phyloP scores from a whole-genome alignment of 2,113 vertebrate species.

The Pedetes capensis region DNA sequence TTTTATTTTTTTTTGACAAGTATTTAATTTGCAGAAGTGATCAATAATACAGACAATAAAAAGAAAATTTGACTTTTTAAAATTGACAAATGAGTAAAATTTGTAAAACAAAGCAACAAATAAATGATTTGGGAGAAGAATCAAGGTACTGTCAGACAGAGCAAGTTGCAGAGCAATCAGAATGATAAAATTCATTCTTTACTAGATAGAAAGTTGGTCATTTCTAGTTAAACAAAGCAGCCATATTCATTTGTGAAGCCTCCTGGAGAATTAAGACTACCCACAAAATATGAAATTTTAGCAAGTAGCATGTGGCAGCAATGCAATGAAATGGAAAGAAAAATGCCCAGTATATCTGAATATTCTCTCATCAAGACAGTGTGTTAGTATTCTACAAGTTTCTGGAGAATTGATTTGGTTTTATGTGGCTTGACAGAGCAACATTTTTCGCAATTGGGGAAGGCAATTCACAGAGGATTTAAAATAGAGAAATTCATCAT shows the following conservation, averaged over 20 bases:
- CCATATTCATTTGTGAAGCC: constrained; percentile 17
- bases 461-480: constrained; percentile 75
- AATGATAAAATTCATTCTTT: background rate
- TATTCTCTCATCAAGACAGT: constrained; percentile 19
- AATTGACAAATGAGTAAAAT: background rate
- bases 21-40: constrained; percentile 26
- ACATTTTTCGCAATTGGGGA: constrained; percentile 65
- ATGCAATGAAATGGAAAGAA: constrained; percentile 15
- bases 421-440: constrained; percentile 65
- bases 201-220: background rate
- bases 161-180: background rate
- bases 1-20: constrained; percentile 35
- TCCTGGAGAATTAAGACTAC: background rate
- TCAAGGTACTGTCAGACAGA: background rate
- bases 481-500: constrained; percentile 67
- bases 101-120: constrained; percentile 50
- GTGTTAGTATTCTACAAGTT: constrained; percentile 36
- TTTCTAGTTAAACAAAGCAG: background rate
- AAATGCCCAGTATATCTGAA: constrained; percentile 45
- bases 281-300: background rate
- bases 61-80: constrained; percentile 29
- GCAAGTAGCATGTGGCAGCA: background rate
- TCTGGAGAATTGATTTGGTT: constrained; percentile 31
- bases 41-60: background rate
- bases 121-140: constrained; percentile 11